Evolutionary conservation across 2,888 invertebrate genomes (phyloP).

Genomic region (Rhabditophanes sp.): DNA sequence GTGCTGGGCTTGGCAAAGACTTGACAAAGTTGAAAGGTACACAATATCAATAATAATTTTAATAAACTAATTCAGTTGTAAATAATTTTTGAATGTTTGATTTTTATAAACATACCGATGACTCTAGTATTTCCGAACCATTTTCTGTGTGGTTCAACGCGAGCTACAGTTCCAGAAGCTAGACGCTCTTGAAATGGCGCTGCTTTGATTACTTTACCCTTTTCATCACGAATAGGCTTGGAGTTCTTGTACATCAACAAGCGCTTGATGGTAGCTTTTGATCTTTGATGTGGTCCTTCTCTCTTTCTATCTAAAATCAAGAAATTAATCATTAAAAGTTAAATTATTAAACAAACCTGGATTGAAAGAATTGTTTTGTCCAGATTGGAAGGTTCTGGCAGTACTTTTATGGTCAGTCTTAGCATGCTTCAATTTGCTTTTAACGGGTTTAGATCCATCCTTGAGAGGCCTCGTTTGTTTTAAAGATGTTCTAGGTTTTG

Average conservation of each 20-base stretch:
- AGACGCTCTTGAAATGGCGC: conserved; percentile 87
- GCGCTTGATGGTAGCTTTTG: conserved; percentile 81
- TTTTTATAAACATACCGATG: conserved; percentile 2
- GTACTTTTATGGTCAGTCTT: conserved; percentile 50
- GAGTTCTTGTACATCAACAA: conserved; percentile 95
- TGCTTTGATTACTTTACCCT: conserved; percentile 71
- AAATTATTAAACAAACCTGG: conserved; percentile 53
- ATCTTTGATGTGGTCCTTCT: conserved; percentile 46
- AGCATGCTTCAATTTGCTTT: conserved; percentile 14
- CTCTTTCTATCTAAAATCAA: conserved; percentile 52
- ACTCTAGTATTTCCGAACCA: conserved; percentile 82
- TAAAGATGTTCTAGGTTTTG: conserved; percentile 14
- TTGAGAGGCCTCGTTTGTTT: conserved; percentile 10
- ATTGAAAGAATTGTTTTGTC: conserved; percentile 71
- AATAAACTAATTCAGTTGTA: neutral
- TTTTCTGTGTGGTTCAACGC: conserved; percentile 88
- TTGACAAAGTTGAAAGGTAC: too few relatives aligned
- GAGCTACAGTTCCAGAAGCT: conserved; percentile 70
- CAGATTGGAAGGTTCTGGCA: too few relatives aligned
- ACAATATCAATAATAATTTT: too few relatives aligned
- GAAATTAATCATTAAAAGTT: neutral
- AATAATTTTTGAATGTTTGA: neutral
- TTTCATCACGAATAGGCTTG: conserved; percentile 73
- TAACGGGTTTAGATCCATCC: conserved; percentile 12
- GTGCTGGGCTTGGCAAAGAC: too few relatives aligned